These are phyloP conservation scores for Apamea crenata DNA, from an alignment of 2,888 invertebrate genomes.

Conservation along the genomic window DNA sequence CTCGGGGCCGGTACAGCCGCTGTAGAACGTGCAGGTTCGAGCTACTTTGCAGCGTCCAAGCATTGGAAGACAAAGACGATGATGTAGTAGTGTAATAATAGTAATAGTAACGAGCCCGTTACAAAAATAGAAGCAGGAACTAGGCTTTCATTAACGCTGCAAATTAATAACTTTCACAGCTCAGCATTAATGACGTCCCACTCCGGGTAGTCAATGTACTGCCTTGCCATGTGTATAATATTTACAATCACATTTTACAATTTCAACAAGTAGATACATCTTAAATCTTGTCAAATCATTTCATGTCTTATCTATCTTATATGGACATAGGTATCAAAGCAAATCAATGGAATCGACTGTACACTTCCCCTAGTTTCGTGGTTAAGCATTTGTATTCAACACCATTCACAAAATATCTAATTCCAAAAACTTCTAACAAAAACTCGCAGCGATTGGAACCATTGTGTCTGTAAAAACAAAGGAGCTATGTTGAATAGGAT, in stretches of 20 bases:
- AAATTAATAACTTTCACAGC: neutral
- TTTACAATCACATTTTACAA: neutral
- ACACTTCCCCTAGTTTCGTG: neutral
- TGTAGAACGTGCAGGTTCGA: neutral
- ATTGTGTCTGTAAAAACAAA: conserved; percentile 65
- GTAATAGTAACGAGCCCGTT: neutral
- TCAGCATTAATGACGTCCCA: neutral
- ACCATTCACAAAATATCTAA: conserved; percentile 35
- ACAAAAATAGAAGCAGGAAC: too few species aligned
- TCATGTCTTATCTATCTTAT: neutral
- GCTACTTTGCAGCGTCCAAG: neutral
- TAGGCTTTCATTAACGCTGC: too few species aligned
- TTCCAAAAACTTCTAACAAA: conserved; percentile 50
- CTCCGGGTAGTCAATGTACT: neutral
- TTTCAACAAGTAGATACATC: neutral
- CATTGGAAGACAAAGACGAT: neutral
- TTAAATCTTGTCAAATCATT: neutral
- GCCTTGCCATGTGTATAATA: neutral
- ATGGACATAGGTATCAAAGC: conserved; percentile 1
- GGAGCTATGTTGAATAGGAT: conserved; percentile 69
- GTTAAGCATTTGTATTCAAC: conserved; percentile 30
- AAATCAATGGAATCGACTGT: neutral
- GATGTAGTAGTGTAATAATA: neutral
- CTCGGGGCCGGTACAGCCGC: too few species aligned
- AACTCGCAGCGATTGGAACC: conserved; percentile 31